Evolutionary conservation across 2,113 vertebrate genomes (phyloP).

Genomic region (Carettochelys insculpta): DNA sequence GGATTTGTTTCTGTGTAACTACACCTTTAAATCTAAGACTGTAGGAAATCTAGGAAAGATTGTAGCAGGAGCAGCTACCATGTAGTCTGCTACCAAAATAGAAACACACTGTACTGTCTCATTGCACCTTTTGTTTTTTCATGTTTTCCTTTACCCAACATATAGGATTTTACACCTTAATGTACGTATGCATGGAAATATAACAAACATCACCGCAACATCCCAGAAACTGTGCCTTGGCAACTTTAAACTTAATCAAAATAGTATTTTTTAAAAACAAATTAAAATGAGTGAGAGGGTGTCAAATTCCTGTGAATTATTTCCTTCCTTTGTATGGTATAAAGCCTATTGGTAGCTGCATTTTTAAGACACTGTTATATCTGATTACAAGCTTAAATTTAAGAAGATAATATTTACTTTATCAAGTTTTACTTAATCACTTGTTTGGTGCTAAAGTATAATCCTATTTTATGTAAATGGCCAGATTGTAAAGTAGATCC

Average conservation of each 20-base stretch:
- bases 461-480: conserved; percentile 61
- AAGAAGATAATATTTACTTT: conserved; percentile 70
- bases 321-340: conserved; percentile 36
- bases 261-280: conserved; percentile 6
- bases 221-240: conserved; percentile 27
- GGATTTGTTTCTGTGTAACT: not conserved
- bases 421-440: conserved; percentile 53
- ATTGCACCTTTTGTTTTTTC: not conserved
- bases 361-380: conserved; percentile 71
- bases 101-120: not conserved
- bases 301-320: conserved; percentile 61
- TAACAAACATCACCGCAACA: conserved; percentile 12
- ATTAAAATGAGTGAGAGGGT: conserved; percentile 50
- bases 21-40: not conserved
- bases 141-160: not conserved
- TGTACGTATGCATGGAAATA: not conserved
- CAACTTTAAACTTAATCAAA: conserved; percentile 51
- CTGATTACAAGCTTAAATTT: conserved; percentile 73
- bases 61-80: not conserved
- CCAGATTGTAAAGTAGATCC: conserved; percentile 44
- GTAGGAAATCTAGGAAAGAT: not conserved
- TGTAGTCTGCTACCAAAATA: not conserved
- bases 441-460: conserved; percentile 55
- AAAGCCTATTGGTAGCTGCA: conserved; percentile 53
- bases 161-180: no score